These are phyloP conservation scores for Cheilinus undulatus DNA, from an alignment of 2,113 vertebrate genomes.

Conservation along the genomic window DNA sequence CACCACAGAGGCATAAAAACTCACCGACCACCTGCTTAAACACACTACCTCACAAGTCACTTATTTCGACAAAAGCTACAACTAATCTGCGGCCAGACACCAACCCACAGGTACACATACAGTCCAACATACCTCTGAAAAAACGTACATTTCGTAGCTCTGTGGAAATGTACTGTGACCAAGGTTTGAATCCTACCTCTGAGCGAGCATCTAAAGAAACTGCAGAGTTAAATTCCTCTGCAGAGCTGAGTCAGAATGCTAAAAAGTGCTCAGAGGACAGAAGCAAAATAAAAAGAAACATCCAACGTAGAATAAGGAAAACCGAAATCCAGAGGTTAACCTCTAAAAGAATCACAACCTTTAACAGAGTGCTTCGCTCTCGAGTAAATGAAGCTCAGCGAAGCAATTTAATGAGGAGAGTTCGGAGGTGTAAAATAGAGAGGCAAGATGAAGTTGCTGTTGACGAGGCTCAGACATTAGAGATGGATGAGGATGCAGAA, in stretches of 20 bases:
- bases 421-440: constrained; percentile 37
- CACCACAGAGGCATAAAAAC: constrained; percentile 18
- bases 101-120: constrained; percentile 69
- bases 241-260: constrained; percentile 1
- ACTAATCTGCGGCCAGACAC: constrained; percentile 50
- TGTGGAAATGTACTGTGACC: constrained; percentile 70
- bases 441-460: not conserved
- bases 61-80: constrained; percentile 27
- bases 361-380: constrained; percentile 57
- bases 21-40: constrained; percentile 37
- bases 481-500: not conserved
- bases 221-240: not conserved
- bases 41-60: constrained; percentile 67
- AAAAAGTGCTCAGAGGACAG: constrained; percentile 18
- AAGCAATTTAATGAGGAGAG: constrained; percentile 29
- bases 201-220: constrained; percentile 40
- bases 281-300: constrained; percentile 15
- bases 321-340: constrained; percentile 44
- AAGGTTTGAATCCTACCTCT: constrained; percentile 33
- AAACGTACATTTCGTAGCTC: constrained; percentile 84
- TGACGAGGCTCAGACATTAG: not conserved
- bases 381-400: constrained; percentile 37
- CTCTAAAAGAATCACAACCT: constrained; percentile 23
- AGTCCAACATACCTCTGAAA: constrained; percentile 85
- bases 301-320: constrained; percentile 20